A percentile compares a stretch with the other conserved stretches of the same genome.
These are phyloP conservation scores for Galerucella pusilla DNA, from an alignment of 2,888 invertebrate genomes.

Conservation along the genomic window DNA sequence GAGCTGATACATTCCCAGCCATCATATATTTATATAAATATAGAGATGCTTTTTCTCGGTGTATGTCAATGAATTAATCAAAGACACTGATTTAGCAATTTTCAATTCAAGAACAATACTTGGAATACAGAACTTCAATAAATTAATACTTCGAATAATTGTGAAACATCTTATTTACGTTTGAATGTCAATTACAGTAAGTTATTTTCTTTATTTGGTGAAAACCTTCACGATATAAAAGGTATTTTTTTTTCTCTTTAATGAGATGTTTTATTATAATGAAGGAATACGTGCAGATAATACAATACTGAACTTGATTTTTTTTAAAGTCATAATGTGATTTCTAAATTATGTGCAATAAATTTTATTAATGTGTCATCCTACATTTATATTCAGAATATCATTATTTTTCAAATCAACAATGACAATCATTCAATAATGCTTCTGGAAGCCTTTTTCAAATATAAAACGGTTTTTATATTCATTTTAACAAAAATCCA, in stretches of 20 bases:
- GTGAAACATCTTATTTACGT: conserved; percentile 16
- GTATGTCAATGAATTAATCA: conserved; percentile 4
- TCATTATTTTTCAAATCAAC: too few species aligned
- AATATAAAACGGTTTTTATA: too few species aligned
- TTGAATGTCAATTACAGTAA: conserved; percentile 10
- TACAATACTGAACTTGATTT: not conserved
- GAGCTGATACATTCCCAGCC: not conserved
- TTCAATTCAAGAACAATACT: conserved; percentile 8
- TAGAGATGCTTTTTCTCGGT: not conserved
- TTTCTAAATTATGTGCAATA: not conserved
- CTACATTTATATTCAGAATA: too few species aligned
- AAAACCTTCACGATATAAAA: conserved; percentile 13
- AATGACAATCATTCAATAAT: too few species aligned
- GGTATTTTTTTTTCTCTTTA: conserved; percentile 2
- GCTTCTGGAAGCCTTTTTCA: too few species aligned
- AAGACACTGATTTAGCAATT: conserved; percentile 5
- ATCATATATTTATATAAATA: not conserved
- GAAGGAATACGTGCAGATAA: not conserved
- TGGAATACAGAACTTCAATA: not conserved
- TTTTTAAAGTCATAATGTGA: not conserved
- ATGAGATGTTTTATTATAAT: conserved; percentile 1
- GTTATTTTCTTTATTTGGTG: conserved; percentile 3
- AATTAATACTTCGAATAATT: not conserved
- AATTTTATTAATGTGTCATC: not conserved
- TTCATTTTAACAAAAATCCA: too few species aligned